Conservation (phyloP, 2,888 invertebrate species). For the Sarcophaga carnaria region DNA sequence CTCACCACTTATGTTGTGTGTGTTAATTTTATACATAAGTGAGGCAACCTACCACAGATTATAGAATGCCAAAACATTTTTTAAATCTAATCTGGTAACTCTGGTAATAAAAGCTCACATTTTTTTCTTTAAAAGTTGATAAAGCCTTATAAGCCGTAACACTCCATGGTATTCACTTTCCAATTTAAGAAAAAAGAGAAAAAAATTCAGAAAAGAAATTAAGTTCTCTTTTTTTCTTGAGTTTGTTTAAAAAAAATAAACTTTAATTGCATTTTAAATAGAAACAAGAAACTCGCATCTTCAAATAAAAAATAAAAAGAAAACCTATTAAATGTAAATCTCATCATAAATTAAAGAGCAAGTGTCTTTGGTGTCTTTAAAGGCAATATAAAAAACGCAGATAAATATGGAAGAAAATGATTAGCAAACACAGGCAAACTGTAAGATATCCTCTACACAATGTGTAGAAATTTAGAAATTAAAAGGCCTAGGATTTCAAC, state of each 20-base stretch:
- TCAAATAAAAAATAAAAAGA: slow-evolving; percentile 28
- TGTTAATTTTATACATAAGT: too few relatives aligned
- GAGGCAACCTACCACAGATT: too few relatives aligned
- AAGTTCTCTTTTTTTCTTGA: too few relatives aligned
- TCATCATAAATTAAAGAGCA: slow-evolving; percentile 63
- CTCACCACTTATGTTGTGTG: too few relatives aligned
- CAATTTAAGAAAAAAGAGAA: background rate
- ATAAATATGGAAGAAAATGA: background rate
- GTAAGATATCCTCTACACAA: too few relatives aligned
- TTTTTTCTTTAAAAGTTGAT: background rate
- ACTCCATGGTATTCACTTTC: background rate
- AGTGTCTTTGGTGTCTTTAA: slow-evolving; percentile 35
- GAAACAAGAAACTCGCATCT: background rate
- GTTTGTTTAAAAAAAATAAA: slow-evolving; percentile 36
- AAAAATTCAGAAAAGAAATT: background rate
- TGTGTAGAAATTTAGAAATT: too few relatives aligned
- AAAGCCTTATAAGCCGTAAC: slow-evolving; percentile 23
- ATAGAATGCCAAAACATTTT: too few relatives aligned
- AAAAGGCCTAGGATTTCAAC: too few relatives aligned
- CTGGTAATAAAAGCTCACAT: too few relatives aligned
- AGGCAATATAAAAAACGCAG: slow-evolving; percentile 45
- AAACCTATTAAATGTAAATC: slow-evolving; percentile 60
- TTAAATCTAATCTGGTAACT: too few relatives aligned
- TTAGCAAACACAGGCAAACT: too few relatives aligned
- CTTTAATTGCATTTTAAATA: slow-evolving; percentile 60